Evolutionary conservation across 2,113 vertebrate genomes (phyloP).

Genomic region (Pavo muticus): DNA sequence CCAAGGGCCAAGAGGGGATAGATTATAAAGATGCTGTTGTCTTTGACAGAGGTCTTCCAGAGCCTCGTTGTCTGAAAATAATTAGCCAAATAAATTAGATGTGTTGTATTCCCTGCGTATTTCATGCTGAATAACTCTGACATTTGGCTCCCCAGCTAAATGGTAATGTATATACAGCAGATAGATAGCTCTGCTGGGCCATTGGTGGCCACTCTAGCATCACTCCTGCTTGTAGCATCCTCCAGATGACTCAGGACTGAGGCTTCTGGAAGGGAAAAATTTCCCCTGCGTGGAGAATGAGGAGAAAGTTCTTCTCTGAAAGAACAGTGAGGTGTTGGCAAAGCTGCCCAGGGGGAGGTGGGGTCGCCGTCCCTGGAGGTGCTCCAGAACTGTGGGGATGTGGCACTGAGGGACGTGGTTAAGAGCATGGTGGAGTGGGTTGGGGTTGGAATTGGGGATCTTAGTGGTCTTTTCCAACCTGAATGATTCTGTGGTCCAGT

Average conservation of each 20-base stretch:
- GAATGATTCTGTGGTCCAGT: background rate
- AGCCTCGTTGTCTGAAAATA: slow-evolving; percentile 1
- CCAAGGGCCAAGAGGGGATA: background rate
- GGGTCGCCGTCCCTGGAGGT: too few relatives aligned
- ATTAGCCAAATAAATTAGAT: slow-evolving; percentile 12
- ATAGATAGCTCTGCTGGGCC: background rate
- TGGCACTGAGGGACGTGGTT: background rate
- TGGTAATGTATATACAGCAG: background rate
- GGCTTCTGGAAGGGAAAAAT: background rate
- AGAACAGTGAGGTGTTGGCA: background rate
- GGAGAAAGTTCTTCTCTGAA: background rate
- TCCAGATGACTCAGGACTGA: rapidly evolving
- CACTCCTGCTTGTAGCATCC: background rate
- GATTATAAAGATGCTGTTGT: slow-evolving; percentile 1
- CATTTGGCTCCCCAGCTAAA: background rate
- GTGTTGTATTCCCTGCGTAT: background rate
- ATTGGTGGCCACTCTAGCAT: background rate
- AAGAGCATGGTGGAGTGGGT: background rate
- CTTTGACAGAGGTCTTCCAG: background rate
- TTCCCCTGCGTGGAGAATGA: background rate
- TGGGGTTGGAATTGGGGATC: background rate
- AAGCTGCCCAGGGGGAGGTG: too few relatives aligned
- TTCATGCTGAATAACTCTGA: background rate
- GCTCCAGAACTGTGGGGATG: too few relatives aligned
- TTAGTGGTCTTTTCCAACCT: background rate